Conservation (phyloP, 2,888 invertebrate species). For the Anthrax anthrax region DNA sequence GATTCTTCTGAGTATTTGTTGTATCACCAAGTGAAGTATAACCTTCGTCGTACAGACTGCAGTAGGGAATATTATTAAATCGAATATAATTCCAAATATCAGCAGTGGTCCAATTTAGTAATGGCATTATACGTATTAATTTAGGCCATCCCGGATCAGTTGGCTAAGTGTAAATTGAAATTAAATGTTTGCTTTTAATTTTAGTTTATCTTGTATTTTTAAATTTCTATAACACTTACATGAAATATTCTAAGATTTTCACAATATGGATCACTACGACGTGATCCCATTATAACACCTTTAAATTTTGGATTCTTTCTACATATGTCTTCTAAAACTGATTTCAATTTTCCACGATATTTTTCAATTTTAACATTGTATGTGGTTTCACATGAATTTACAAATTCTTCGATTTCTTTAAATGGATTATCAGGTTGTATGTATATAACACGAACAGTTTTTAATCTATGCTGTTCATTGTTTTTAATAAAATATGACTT, state of each 20-base stretch:
- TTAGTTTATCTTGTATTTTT: neutral
- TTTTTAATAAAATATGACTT: constrained; percentile 20
- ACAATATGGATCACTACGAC: constrained; percentile 75
- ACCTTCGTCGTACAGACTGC: constrained; percentile 77
- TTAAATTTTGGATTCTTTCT: constrained; percentile 45
- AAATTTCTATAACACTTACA: too few relatives aligned
- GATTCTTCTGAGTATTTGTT: constrained; percentile 68
- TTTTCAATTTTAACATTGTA: constrained; percentile 61
- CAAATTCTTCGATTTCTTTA: constrained; percentile 73
- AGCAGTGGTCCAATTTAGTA: constrained; percentile 83
- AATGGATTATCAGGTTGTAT: constrained; percentile 70
- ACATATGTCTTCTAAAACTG: constrained; percentile 50
- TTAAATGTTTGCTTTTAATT: constrained; percentile 1
- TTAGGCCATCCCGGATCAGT: constrained; percentile 88
- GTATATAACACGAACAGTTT: constrained; percentile 48
- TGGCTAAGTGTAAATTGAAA: constrained; percentile 38
- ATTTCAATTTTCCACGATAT: constrained; percentile 55
- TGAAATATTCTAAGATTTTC: constrained; percentile 51
- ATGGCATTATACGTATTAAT: constrained; percentile 73
- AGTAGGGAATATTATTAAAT: constrained; percentile 70
- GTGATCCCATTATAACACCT: constrained; percentile 83
- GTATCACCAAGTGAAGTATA: constrained; percentile 80
- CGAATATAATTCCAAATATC: constrained; percentile 86
- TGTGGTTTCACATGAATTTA: constrained; percentile 49
- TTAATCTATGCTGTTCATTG: constrained; percentile 26